Evolutionary conservation across 2,888 invertebrate species (phyloP).

Genomic region (Xylota sylvarum): DNA sequence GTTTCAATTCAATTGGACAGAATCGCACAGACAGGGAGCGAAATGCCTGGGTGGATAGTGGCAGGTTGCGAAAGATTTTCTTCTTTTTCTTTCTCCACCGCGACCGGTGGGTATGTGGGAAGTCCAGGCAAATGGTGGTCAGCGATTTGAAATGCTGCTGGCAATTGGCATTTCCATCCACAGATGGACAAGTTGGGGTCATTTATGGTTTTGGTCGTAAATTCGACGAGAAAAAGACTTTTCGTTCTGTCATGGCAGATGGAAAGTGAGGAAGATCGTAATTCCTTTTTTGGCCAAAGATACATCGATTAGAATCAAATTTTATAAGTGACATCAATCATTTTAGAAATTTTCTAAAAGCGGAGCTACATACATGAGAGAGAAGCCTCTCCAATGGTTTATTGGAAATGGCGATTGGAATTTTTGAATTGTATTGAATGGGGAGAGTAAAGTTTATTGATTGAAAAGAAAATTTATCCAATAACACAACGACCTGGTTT

Average conservation of each 20-base stretch:
- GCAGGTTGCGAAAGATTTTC: slow-evolving; percentile 15
- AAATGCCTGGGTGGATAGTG: slow-evolving; percentile 34
- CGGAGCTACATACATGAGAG: neutral
- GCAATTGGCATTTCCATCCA: slow-evolving; percentile 39
- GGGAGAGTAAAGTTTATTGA: slow-evolving; percentile 22
- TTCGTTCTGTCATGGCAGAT: slow-evolving; percentile 17
- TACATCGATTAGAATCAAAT: slow-evolving; percentile 67
- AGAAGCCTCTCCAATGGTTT: slow-evolving; percentile 5
- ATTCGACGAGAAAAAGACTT: slow-evolving; percentile 46
- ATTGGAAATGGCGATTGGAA: slow-evolving; percentile 18
- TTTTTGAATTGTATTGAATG: slow-evolving; percentile 45
- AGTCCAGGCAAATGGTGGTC: slow-evolving; percentile 16
- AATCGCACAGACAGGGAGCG: slow-evolving; percentile 38
- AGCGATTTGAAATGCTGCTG: slow-evolving; percentile 10
- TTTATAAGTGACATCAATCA: slow-evolving; percentile 65
- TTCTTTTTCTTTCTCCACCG: neutral
- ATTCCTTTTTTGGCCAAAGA: slow-evolving; percentile 60
- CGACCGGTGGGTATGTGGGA: slow-evolving; percentile 31
- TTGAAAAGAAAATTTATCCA: slow-evolving; percentile 18
- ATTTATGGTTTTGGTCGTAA: slow-evolving; percentile 73
- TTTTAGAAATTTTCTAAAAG: slow-evolving; percentile 55
- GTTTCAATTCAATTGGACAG: slow-evolving; percentile 64
- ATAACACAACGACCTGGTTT: slow-evolving; percentile 14
- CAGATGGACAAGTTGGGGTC: slow-evolving; percentile 72
- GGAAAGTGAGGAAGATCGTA: slow-evolving; percentile 63